These are phyloP conservation scores for fruit fly (Drosophila melanogaster) DNA, from an alignment of 1,140 invertebrate species.

Conservation along the genomic window Release_6_plus_ISO1_MT NT_037436.4:2299001-2299500, in stretches of 20 bases:
- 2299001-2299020: slow-evolving; percentile 90
- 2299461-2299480: slow-evolving; percentile 9
- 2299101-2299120: slow-evolving; percentile 84
- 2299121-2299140: slow-evolving; percentile 88
- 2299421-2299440: slow-evolving; percentile 33
- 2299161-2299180: slow-evolving; percentile 94
- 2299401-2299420: slow-evolving; percentile 49
- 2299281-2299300: background rate
- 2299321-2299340: slow-evolving; percentile 45
- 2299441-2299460: slow-evolving; percentile 11
- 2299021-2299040: slow-evolving; percentile 90
- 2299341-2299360: slow-evolving; percentile 47
- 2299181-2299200: slow-evolving; percentile 95
- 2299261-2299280: slow-evolving; percentile 89
- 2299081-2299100: slow-evolving; percentile 76
- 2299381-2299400: slow-evolving; percentile 36
- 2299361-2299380: slow-evolving; percentile 18
- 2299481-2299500: background rate
- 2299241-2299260: slow-evolving; percentile 90
- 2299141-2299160: slow-evolving; percentile 96
- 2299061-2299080: slow-evolving; percentile 85
- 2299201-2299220: slow-evolving; percentile 94
- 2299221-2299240: slow-evolving; percentile 89
- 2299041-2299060: slow-evolving; percentile 85
- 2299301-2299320: background rate